These are phyloP conservation scores for Agriopis aurantiaria DNA, from an alignment of 2,888 invertebrate genomes.

Conservation along the genomic window DNA sequence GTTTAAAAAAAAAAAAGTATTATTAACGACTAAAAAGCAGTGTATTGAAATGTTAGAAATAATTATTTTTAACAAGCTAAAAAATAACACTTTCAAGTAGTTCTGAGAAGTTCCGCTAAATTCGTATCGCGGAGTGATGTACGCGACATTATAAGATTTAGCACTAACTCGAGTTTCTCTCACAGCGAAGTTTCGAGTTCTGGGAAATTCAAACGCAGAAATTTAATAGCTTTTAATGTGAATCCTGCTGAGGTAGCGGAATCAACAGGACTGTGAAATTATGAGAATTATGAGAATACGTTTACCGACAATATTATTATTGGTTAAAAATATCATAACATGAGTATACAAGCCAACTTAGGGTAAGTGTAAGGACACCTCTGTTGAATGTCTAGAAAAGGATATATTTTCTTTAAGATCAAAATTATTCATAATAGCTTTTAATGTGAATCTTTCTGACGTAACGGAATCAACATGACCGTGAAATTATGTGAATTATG, in stretches of 20 bases:
- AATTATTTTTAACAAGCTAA: background rate
- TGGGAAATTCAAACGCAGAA: conserved; percentile 20
- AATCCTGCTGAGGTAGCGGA: conserved; percentile 12
- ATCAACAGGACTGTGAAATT: background rate
- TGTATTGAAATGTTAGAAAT: too few relatives aligned
- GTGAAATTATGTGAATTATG: background rate
- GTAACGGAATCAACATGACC: conserved; percentile 4
- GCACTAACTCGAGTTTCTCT: conserved; percentile 20
- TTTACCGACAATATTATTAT: background rate
- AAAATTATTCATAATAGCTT: conserved; percentile 24
- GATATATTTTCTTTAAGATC: background rate
- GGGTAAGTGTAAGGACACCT: too few relatives aligned
- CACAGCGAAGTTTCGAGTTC: conserved; percentile 16
- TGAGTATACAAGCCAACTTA: too few relatives aligned
- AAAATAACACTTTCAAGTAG: background rate
- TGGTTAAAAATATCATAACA: too few relatives aligned
- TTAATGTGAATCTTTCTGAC: conserved; percentile 10
- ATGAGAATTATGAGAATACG: conserved; percentile 1
- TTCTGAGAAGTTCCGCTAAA: conserved; percentile 10
- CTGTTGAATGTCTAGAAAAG: too few relatives aligned
- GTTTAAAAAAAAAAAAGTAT: too few relatives aligned
- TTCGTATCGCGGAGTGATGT: conserved; percentile 11
- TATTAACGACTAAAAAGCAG: too few relatives aligned
- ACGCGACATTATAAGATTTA: conserved; percentile 19
- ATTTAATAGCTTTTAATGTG: conserved; percentile 25